Base-by-base conservation (phyloP, 92 coral and sea anemone genomes). In the Porites cylindrica region DNA sequence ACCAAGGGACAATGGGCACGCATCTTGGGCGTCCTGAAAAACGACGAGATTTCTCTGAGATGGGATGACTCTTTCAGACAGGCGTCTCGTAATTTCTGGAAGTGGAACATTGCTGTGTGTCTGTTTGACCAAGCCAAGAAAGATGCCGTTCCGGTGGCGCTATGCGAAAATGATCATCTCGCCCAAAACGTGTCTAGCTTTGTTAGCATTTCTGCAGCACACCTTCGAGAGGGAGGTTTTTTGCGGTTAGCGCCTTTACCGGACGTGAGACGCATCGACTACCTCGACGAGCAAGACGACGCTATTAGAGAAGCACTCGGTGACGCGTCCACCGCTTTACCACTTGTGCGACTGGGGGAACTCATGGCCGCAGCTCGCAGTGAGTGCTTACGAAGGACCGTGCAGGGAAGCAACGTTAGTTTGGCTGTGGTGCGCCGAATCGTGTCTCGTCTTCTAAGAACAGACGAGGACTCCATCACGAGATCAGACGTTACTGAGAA, bases 101-200 rank as follows among this genome's bases (percentile, higher is more conserved):
- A 51, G 24, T 75, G 79, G 79, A 75, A 75, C 64, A 4, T 75
- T 7, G 79, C n/a, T 12, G 16, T 75, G 14, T 75, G 79, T 8
- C 29, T 56, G 6, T 75, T 51, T 1, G 47, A 75, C 53, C 11
- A 13, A 8, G 29, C 29, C 18, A 11, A 0, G 17, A 51, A 1
- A 18, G 8, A 52, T 3, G 63, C 50, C 38, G 19, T 51, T 51
- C 79, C 79, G 60, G 20, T 51, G 13, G 32, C 16, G 13, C 6
- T 75, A 11, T 75, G 79, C 60, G 38, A 75, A 16, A 56, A 52
- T 38, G 79, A n/a, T 0, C 63, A 16, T 18, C 79, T 75, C 32
- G 63, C 38, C 12, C 26, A 18, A 4, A 8, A 16, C 6, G 29
- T 75, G 6, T 8, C 3, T 38, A 51, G 60, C 17, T 75, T 75